Evolutionary conservation across 2,888 invertebrate genomes (phyloP).

Genomic region (Antheraea yamamai): DNA sequence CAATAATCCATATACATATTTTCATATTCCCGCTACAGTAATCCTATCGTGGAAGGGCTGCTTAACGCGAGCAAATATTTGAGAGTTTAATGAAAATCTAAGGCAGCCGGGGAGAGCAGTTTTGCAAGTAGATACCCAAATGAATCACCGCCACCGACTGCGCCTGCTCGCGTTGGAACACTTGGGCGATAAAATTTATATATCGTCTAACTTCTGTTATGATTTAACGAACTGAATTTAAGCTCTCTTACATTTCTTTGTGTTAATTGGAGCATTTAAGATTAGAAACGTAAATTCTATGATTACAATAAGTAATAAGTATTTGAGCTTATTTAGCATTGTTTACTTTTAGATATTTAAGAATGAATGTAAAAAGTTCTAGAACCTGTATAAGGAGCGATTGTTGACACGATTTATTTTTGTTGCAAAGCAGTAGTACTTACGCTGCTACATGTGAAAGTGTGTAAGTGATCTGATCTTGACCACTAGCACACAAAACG

Average conservation of each 20-base stretch:
- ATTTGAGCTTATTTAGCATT: conserved; percentile 31
- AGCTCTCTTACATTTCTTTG: conserved; percentile 54
- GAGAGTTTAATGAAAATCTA: conserved; percentile 76
- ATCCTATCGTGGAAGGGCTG: conserved; percentile 56
- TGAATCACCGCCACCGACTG: conserved; percentile 66
- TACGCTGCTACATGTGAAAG: too few species aligned
- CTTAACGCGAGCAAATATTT: conserved; percentile 70
- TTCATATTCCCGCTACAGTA: conserved; percentile 63
- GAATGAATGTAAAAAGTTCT: background rate
- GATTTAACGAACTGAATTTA: conserved; percentile 73
- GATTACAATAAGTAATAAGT: conserved; percentile 32
- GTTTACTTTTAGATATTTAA: conserved; percentile 16
- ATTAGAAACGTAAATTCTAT: conserved; percentile 30
- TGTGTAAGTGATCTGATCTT: too few species aligned
- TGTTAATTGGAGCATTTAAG: conserved; percentile 61
- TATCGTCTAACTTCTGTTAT: conserved; percentile 73
- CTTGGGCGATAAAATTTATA: conserved; percentile 72
- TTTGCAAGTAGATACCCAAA: conserved; percentile 66
- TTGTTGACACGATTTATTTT: too few species aligned
- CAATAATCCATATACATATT: conserved; percentile 66
- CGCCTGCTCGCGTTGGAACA: conserved; percentile 53
- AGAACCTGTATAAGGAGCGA: too few species aligned
- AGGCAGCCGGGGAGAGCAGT: conserved; percentile 58
- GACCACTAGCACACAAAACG: too few species aligned
- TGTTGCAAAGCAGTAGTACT: too few species aligned